Conservation (phyloP, 2,113 vertebrate genomes). For the Etheostoma cragini region DNA sequence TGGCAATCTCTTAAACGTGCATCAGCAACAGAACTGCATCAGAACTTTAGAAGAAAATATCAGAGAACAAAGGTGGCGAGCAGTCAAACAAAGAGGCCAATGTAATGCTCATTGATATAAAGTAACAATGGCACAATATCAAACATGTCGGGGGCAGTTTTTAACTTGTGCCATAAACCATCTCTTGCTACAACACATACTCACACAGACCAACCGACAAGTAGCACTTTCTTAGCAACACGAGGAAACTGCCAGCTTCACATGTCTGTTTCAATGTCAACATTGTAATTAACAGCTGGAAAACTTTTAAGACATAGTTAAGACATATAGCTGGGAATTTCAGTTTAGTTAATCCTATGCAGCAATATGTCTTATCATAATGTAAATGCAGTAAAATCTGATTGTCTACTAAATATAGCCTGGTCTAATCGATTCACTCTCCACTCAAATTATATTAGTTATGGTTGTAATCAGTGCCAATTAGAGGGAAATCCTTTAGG, state of each 20-base stretch:
- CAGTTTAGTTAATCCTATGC: slow-evolving; percentile 17
- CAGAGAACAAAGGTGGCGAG: background rate
- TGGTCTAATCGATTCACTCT: slow-evolving; percentile 25
- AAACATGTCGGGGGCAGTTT: slow-evolving; percentile 45
- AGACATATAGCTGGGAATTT: slow-evolving; percentile 20
- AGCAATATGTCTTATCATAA: slow-evolving; percentile 24
- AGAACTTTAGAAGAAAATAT: slow-evolving; percentile 6
- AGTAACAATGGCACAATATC: slow-evolving; percentile 42
- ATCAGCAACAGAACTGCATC: slow-evolving; percentile 43
- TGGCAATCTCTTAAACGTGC: slow-evolving; percentile 49
- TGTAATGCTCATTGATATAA: background rate
- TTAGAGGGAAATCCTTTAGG: slow-evolving; percentile 26
- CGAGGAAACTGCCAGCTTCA: slow-evolving; percentile 8
- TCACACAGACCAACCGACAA: slow-evolving; percentile 20
- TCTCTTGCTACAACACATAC: slow-evolving; percentile 24
- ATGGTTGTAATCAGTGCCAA: slow-evolving; percentile 36
- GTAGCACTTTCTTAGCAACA: slow-evolving; percentile 31
- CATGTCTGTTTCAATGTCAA: background rate
- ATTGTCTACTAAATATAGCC: slow-evolving; percentile 43
- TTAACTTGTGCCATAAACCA: slow-evolving; percentile 6
- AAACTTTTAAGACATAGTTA: slow-evolving; percentile 20
- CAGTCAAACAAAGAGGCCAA: background rate
- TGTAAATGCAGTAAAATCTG: slow-evolving; percentile 11
- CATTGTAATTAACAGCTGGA: background rate
- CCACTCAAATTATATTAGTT: slow-evolving; percentile 22